Evolutionary conservation across 2,113 vertebrate genomes (phyloP).

Genomic region (Atrichornis clamosus): DNA sequence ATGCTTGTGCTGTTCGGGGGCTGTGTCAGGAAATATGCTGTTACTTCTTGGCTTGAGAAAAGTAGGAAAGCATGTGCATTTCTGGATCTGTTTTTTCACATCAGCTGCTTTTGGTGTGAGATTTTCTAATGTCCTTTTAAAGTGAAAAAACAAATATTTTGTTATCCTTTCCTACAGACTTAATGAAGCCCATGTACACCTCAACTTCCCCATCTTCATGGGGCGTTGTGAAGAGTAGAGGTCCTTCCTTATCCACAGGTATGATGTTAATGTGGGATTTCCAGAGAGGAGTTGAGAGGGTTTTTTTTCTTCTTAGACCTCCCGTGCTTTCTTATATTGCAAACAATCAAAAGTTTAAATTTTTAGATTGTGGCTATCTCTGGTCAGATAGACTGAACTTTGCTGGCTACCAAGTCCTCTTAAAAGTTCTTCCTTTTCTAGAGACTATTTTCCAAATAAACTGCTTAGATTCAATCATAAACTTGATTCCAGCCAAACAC

Average conservation of each 20-base stretch:
- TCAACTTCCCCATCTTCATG: background rate
- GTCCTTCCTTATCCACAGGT: background rate
- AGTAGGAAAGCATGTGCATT: background rate
- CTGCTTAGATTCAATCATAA: background rate
- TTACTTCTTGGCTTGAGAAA: background rate
- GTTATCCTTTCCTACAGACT: background rate
- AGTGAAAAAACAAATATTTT: background rate
- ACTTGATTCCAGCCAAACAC: background rate
- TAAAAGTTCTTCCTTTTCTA: background rate
- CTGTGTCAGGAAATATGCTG: background rate
- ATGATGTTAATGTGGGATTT: background rate
- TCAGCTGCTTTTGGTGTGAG: background rate
- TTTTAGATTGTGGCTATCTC: background rate
- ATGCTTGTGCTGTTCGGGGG: background rate
- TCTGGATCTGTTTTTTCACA: background rate
- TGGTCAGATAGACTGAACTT: background rate
- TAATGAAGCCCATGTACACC: background rate
- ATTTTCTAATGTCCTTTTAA: background rate
- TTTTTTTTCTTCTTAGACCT: background rate
- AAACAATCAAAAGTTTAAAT: background rate
- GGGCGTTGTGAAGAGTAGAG: no score
- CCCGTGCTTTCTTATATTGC: background rate
- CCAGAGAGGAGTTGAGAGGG: background rate
- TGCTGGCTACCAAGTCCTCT: background rate
- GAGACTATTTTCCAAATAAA: background rate